phyloP scores from a whole-genome alignment of 2,888 invertebrate genomes.

The Tenthredo amoena region DNA sequence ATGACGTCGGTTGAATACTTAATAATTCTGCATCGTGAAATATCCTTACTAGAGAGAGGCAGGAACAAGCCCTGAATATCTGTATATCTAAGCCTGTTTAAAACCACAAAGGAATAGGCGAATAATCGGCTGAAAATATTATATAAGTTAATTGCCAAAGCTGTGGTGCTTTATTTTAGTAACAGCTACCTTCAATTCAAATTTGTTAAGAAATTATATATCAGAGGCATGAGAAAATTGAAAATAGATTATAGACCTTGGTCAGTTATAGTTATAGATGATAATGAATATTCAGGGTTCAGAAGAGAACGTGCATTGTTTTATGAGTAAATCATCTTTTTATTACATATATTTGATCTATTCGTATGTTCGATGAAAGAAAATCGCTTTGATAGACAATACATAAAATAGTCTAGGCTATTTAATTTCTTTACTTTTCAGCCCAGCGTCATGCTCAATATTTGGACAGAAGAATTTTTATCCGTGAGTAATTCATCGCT shows the following conservation, averaged over 20 bases:
- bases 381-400: background rate
- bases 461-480: slow-evolving; percentile 93
- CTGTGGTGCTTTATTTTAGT: background rate
- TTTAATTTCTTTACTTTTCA: slow-evolving; percentile 77
- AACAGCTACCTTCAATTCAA: background rate
- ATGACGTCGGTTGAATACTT: background rate
- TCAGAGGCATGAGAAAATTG: background rate
- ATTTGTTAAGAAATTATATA: background rate
- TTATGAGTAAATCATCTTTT: background rate
- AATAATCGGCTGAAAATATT: background rate
- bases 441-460: slow-evolving; percentile 90
- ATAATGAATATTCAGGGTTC: background rate
- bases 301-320: background rate
- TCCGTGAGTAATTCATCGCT: slow-evolving; percentile 77
- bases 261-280: background rate
- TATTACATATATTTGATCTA: background rate
- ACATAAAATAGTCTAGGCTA: background rate
- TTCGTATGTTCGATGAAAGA: background rate
- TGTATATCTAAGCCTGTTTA: background rate
- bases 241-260: slow-evolving; percentile 22
- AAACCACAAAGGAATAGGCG: background rate
- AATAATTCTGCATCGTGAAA: background rate
- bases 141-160: background rate
- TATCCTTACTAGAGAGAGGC: background rate
- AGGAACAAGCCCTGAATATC: background rate